These are phyloP conservation scores for Frankliniella fusca DNA, from an alignment of 2,888 invertebrate genomes.

Conservation along the genomic window DNA sequence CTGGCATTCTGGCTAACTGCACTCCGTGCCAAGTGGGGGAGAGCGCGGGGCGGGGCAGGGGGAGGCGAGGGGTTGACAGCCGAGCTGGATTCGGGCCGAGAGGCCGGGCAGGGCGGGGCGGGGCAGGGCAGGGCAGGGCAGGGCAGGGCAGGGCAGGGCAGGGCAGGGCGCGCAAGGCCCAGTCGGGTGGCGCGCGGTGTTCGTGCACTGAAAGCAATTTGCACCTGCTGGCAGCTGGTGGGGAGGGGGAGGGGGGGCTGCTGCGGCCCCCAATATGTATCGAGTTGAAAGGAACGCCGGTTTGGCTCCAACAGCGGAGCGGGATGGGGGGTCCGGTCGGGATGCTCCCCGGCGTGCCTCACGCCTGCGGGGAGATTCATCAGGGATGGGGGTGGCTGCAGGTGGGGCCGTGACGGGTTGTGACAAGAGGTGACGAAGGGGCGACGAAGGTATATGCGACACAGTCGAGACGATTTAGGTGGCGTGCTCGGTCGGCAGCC, in stretches of 20 bases:
- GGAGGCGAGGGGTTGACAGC: neutral
- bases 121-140: neutral
- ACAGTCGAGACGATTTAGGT: too few species aligned
- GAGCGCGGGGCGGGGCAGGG: neutral
- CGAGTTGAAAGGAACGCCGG: neutral
- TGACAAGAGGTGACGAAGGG: too few species aligned
- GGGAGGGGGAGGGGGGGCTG: neutral
- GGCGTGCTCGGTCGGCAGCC: too few species aligned
- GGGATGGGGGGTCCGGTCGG: too few species aligned
- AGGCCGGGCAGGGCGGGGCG: neutral
- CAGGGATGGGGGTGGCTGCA: too few species aligned
- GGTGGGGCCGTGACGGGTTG: too few species aligned
- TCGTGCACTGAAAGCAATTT: neutral
- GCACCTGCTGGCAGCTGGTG: neutral
- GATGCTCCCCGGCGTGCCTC: too few species aligned
- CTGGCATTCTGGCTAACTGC: constrained; percentile 19
- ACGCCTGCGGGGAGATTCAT: too few species aligned
- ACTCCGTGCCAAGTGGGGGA: constrained; percentile 7
- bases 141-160: neutral
- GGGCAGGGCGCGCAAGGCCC: neutral
- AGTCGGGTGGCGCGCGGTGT: neutral
- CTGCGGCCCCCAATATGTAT: constrained; percentile 18
- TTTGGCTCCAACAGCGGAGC: too few species aligned
- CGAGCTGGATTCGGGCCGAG: neutral
- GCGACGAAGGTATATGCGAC: too few species aligned